These are phyloP conservation scores for Dasypolia templi DNA, from an alignment of 2,888 invertebrate species.

Conservation along the genomic window DNA sequence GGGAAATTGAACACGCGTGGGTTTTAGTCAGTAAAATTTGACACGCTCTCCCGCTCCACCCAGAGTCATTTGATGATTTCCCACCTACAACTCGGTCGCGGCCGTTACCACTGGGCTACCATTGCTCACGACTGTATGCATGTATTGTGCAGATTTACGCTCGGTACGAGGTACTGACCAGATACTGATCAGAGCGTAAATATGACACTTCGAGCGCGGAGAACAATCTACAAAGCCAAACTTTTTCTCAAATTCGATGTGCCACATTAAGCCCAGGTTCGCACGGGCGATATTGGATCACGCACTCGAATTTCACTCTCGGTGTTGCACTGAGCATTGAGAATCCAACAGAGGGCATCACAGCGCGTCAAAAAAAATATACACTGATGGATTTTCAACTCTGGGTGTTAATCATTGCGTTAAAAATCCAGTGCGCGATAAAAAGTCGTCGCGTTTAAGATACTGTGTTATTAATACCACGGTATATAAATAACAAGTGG, in stretches of 20 bases:
- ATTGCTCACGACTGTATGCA: too few relatives aligned
- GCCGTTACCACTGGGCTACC: too few relatives aligned
- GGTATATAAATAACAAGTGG: too few relatives aligned
- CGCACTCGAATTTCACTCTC: neutral
- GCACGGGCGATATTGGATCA: neutral
- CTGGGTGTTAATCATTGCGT: neutral
- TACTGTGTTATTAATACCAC: too few relatives aligned
- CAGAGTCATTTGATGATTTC: too few relatives aligned
- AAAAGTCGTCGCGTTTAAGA: neutral
- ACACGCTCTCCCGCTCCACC: too few relatives aligned
- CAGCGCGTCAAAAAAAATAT: neutral
- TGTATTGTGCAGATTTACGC: too few relatives aligned
- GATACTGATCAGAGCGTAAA: neutral
- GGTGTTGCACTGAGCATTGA: neutral
- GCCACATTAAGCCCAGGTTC: neutral
- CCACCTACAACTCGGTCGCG: too few relatives aligned
- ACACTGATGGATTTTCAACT: neutral
- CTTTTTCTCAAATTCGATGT: neutral
- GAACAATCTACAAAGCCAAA: neutral
- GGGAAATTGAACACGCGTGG: too few relatives aligned
- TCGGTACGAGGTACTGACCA: too few relatives aligned
- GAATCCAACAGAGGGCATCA: neutral
- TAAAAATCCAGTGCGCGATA: neutral
- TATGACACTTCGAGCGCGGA: neutral
- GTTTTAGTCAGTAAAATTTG: too few relatives aligned